Conservation (phyloP, 1,140 invertebrate species). For the Musca vetustissima region DNA sequence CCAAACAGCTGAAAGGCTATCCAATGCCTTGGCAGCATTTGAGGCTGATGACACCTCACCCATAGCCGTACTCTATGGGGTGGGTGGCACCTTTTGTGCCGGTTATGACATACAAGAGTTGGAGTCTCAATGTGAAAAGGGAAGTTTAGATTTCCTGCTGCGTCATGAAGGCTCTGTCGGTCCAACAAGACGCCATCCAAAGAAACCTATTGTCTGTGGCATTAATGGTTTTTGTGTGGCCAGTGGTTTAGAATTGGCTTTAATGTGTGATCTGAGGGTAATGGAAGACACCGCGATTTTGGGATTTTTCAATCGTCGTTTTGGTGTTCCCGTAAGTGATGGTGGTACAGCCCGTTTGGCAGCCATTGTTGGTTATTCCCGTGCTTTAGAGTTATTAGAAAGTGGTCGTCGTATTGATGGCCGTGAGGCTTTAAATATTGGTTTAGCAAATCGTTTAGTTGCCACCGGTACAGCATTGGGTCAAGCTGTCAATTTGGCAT, state of each 20-base stretch:
- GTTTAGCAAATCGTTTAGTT: slow-evolving; percentile 76
- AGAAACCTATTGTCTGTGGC: slow-evolving; percentile 84
- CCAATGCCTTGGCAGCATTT: slow-evolving; percentile 73
- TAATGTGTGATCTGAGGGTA: slow-evolving; percentile 87
- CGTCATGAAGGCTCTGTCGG: slow-evolving; percentile 48
- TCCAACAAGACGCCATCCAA: slow-evolving; percentile 64
- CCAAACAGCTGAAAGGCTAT: slow-evolving; percentile 67
- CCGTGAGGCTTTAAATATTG: slow-evolving; percentile 76
- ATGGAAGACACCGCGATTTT: slow-evolving; percentile 81
- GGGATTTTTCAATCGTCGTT: slow-evolving; percentile 80
- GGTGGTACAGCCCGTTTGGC: slow-evolving; percentile 79
- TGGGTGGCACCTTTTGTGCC: slow-evolving; percentile 86
- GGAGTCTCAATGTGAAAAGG: slow-evolving; percentile 40
- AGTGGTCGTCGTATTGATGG: slow-evolving; percentile 76
- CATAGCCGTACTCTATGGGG: slow-evolving; percentile 80
- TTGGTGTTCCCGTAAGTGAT: slow-evolving; percentile 82
- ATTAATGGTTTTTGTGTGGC: slow-evolving; percentile 86
- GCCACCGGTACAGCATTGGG: slow-evolving; percentile 81
- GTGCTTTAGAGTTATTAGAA: slow-evolving; percentile 85
- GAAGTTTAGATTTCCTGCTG: slow-evolving; percentile 47
- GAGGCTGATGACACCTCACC: slow-evolving; percentile 70
- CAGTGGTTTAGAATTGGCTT: slow-evolving; percentile 83
- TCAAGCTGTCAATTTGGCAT: slow-evolving; percentile 75
- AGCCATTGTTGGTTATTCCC: slow-evolving; percentile 76
- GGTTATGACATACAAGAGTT: slow-evolving; percentile 82